Evolutionary conservation across 2,113 vertebrate genomes (phyloP).

Genomic region (Herpetotheres cachinnans): DNA sequence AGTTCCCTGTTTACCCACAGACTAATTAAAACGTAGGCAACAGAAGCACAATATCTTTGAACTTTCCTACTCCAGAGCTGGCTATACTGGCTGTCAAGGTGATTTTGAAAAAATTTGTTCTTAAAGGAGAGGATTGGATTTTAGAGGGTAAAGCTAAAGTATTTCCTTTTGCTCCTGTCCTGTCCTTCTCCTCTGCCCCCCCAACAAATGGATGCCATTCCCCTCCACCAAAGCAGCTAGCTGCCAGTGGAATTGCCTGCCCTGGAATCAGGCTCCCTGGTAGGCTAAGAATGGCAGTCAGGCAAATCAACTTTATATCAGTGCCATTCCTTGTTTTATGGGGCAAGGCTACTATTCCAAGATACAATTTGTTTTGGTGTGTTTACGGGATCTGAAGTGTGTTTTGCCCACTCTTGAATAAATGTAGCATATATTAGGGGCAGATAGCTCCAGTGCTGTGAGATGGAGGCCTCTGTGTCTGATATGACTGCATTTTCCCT

Average conservation of each 20-base stretch:
- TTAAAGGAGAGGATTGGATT: background rate
- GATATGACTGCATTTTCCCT: background rate
- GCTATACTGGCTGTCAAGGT: background rate
- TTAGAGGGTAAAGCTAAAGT: background rate
- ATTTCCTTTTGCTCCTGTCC: background rate
- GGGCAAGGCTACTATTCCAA: background rate
- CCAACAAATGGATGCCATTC: background rate
- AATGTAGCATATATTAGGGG: background rate
- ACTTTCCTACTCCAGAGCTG: background rate
- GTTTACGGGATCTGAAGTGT: background rate
- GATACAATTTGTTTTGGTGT: background rate
- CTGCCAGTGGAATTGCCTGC: background rate
- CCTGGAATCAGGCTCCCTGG: background rate
- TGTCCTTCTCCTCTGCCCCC: background rate
- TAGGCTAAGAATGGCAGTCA: background rate
- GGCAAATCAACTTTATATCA: background rate
- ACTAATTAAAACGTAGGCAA: constrained; percentile 39
- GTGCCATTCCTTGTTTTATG: background rate
- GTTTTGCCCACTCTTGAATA: background rate
- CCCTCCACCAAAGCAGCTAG: background rate
- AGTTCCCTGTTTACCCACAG: background rate
- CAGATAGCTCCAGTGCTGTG: background rate
- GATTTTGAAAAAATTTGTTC: background rate
- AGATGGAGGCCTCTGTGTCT: background rate
- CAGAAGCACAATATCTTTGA: background rate